Evolutionary conservation across 2,113 vertebrate genomes (phyloP).

Genomic region (Cariama cristata): DNA sequence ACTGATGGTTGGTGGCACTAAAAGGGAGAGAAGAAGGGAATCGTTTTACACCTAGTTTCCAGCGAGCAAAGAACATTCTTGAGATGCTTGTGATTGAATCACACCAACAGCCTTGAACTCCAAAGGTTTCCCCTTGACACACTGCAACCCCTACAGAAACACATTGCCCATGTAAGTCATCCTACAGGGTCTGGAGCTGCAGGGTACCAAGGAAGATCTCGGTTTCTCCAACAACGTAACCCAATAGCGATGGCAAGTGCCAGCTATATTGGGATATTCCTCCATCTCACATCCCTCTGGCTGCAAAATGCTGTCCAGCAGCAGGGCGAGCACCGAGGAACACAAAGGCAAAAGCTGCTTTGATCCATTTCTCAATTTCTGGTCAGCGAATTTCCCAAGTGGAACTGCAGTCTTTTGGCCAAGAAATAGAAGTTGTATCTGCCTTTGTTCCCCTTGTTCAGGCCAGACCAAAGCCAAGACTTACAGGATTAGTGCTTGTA

Average conservation of each 20-base stretch:
- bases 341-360: not conserved
- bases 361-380: not conserved
- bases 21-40: not conserved
- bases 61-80: not conserved
- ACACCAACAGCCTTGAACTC: not conserved
- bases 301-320: not conserved
- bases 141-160: not conserved
- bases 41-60: not conserved
- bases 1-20: slow-evolving; percentile 90
- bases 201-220: not conserved
- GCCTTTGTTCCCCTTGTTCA: not conserved
- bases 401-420: not conserved
- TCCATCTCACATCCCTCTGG: not conserved
- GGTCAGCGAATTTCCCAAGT: not conserved
- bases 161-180: not conserved
- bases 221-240: not conserved
- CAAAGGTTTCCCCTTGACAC: not conserved
- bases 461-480: not conserved
- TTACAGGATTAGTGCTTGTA: not conserved
- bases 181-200: not conserved
- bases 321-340: not conserved
- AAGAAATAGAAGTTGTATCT: not conserved
- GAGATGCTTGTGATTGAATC: not conserved
- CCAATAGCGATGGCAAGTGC: not conserved
- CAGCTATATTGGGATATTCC: not conserved